Conservation (phyloP, 2,888 invertebrate species). For the Agrochola macilenta region DNA sequence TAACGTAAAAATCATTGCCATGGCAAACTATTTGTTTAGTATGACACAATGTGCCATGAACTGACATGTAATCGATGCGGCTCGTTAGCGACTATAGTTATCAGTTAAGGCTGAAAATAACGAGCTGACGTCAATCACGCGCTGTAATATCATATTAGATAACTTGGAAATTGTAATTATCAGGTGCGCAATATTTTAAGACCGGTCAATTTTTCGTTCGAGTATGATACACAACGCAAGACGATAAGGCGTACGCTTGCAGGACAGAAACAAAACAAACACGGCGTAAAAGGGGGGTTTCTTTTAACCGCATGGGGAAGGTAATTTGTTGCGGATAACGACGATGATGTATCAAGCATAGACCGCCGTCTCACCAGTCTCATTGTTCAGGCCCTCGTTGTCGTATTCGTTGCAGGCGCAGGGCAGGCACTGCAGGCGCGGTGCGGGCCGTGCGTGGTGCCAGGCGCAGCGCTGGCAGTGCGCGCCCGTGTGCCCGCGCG, state of each 20-base stretch:
- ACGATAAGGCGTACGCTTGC: background rate
- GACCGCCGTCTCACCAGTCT: background rate
- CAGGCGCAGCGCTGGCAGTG: conserved; percentile 96
- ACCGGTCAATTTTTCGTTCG: background rate
- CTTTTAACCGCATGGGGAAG: background rate
- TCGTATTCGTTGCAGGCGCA: conserved; percentile 93
- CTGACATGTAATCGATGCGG: background rate
- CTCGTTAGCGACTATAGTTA: conserved; percentile 1
- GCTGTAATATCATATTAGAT: background rate
- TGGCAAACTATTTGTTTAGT: background rate
- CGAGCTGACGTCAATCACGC: conserved; percentile 2
- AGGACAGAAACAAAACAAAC: background rate
- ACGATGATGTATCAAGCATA: background rate
- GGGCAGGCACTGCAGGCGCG: conserved; percentile 92
- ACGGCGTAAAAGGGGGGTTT: too few species aligned
- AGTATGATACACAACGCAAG: background rate
- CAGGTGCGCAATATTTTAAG: background rate
- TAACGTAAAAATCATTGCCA: background rate
- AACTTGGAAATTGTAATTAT: background rate
- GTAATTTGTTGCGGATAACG: background rate
- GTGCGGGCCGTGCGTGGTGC: conserved; percentile 90
- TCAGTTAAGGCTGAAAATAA: conserved; percentile 30
- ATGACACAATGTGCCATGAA: background rate
- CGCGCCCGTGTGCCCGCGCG: conserved; percentile 93
- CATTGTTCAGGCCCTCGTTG: background rate